These are phyloP conservation scores for Rhagologus leucostigma DNA, from an alignment of 2,113 vertebrate genomes.

Conservation along the genomic window DNA sequence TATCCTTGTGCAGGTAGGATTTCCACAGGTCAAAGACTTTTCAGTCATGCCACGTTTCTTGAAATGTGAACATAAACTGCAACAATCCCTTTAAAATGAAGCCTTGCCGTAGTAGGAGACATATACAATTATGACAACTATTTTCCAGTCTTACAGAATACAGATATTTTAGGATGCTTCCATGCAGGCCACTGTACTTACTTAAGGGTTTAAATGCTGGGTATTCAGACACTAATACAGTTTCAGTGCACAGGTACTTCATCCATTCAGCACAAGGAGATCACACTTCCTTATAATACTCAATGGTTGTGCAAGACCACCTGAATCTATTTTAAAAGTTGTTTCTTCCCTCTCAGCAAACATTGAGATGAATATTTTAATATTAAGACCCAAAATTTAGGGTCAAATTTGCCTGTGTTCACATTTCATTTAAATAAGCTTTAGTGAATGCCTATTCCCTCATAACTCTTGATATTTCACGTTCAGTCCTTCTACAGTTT, in stretches of 20 bases:
- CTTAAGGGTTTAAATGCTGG: background rate
- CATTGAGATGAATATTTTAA: background rate
- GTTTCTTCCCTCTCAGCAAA: background rate
- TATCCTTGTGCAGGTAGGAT: constrained; percentile 32
- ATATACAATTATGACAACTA: background rate
- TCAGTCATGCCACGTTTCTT: constrained; percentile 33
- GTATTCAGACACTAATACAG: background rate
- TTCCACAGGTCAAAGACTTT: constrained; percentile 46
- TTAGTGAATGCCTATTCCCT: background rate
- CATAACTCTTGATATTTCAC: background rate
- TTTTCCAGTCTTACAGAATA: background rate
- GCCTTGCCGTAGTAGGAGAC: background rate
- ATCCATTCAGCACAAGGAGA: background rate
- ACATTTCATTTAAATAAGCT: background rate
- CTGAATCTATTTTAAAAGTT: background rate
- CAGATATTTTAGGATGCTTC: background rate
- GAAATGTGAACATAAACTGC: background rate
- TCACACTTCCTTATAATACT: background rate
- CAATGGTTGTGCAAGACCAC: background rate
- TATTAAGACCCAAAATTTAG: background rate
- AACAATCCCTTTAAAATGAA: constrained; percentile 34
- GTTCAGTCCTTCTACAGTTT: background rate
- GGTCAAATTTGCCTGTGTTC: background rate
- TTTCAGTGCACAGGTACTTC: background rate
- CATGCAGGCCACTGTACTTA: background rate